These are phyloP conservation scores for Aegotheles bennettii DNA, from an alignment of 2,113 vertebrate genomes.

Conservation along the genomic window DNA sequence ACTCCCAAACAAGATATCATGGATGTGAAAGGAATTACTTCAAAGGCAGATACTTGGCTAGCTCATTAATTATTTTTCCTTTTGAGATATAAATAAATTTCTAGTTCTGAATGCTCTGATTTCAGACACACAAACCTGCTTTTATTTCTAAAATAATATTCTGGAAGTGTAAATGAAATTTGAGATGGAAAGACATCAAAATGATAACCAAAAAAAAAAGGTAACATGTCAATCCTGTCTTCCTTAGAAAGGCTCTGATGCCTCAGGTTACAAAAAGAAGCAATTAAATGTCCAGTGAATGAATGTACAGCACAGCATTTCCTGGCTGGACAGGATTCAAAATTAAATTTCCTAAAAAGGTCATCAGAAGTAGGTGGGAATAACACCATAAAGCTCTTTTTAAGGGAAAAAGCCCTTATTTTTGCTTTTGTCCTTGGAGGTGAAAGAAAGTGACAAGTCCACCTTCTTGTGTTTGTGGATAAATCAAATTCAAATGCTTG, in stretches of 20 bases:
- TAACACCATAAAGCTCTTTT: background rate
- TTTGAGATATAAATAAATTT: background rate
- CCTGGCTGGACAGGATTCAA: background rate
- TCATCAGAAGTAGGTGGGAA: background rate
- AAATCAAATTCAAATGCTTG: background rate
- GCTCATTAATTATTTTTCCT: background rate
- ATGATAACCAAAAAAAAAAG: background rate
- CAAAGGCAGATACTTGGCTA: background rate
- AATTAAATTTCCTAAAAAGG: background rate
- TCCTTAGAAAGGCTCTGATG: background rate
- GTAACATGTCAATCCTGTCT: background rate
- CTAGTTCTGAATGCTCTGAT: background rate
- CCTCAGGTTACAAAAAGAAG: background rate
- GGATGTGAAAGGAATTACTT: background rate
- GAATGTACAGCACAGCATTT: background rate
- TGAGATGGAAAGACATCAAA: background rate
- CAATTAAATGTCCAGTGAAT: background rate
- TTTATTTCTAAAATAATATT: background rate
- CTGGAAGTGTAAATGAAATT: background rate
- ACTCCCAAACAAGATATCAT: background rate
- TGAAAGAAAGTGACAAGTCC: background rate
- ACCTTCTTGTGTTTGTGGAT: background rate
- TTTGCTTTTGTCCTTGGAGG: background rate
- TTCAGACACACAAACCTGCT: background rate
- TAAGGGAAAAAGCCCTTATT: background rate